phyloP scores from a whole-genome alignment of 2,888 invertebrate species.

The Rapana venosa region DNA sequence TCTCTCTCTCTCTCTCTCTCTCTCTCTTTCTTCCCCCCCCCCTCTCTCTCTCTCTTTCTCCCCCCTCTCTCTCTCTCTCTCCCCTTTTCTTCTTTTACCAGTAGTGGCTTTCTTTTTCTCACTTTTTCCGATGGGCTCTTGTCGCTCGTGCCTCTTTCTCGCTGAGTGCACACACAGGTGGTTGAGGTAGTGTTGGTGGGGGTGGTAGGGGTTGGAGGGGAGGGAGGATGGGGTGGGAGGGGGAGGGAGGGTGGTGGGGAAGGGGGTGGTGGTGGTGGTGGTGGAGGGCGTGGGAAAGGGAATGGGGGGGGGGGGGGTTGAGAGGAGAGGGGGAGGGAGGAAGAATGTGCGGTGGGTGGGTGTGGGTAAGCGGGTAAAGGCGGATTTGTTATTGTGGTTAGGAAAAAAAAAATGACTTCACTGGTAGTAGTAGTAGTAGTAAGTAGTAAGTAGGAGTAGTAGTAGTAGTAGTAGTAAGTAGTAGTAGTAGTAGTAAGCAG shows the following conservation, averaged over 20 bases:
- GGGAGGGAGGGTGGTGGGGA: not conserved
- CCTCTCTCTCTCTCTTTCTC: not conserved
- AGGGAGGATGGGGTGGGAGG: not conserved
- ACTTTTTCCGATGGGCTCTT: not conserved
- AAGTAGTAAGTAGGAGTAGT: too few species aligned
- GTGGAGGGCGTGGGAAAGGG: not conserved
- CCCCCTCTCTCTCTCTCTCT: not conserved
- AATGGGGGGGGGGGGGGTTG: not conserved
- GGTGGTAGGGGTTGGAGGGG: not conserved
- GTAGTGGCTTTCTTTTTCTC: too few species aligned
- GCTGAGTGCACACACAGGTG: constrained; percentile 28
- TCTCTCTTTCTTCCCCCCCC: not conserved
- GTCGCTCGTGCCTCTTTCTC: not conserved
- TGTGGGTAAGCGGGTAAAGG: not conserved
- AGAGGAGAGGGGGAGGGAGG: not conserved
- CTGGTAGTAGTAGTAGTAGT: not conserved
- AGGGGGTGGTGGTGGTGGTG: not conserved
- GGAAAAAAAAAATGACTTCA: not conserved
- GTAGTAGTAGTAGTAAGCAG: too few species aligned
- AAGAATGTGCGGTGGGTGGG: not conserved
- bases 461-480: too few species aligned
- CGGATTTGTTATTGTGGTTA: constrained; percentile 25
- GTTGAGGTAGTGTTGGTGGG: constrained; percentile 1
- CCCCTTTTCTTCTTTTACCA: not conserved
- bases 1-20: not conserved